These are phyloP conservation scores for Netelia fuscicornis DNA, from an alignment of 2,888 invertebrate species.

Conservation along the genomic window DNA sequence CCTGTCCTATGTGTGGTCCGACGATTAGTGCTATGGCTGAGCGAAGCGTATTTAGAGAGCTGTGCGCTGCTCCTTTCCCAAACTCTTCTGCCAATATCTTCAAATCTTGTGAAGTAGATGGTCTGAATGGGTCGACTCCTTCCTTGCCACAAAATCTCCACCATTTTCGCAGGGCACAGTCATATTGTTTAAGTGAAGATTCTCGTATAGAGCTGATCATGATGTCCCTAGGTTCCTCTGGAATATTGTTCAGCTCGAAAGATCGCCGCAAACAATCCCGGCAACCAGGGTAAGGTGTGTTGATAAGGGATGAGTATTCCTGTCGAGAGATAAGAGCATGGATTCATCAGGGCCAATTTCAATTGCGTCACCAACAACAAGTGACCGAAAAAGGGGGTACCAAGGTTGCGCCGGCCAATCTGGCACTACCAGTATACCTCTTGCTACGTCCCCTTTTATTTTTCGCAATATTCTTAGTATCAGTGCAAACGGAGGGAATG, in stretches of 20 bases:
- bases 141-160: constrained; percentile 35
- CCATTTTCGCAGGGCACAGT: constrained; percentile 41
- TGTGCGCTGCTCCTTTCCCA: constrained; percentile 30
- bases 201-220: constrained; percentile 31
- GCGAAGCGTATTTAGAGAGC: constrained; percentile 35
- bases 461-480: constrained; percentile 53
- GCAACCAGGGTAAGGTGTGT: constrained; percentile 45
- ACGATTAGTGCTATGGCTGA: constrained; percentile 49
- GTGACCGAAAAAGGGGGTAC: constrained; percentile 46
- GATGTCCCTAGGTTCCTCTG: constrained; percentile 49
- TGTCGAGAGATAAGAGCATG: constrained; percentile 63
- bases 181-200: constrained; percentile 42
- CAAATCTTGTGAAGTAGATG: constrained; percentile 11
- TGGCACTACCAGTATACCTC: constrained; percentile 61
- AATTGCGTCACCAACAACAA: constrained; percentile 31
- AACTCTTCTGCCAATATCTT: constrained; percentile 25
- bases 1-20: constrained; percentile 42
- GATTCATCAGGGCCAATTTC: constrained; percentile 16
- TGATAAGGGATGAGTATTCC: constrained; percentile 70
- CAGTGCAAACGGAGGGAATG: constrained; percentile 55
- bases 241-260: constrained; percentile 61
- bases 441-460: constrained; percentile 48
- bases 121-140: constrained; percentile 23
- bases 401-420: constrained; percentile 10
- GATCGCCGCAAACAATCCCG: constrained; percentile 70